Evolutionary conservation across 2,113 vertebrate genomes (phyloP).

Genomic region (Laterallus jamaicensis): DNA sequence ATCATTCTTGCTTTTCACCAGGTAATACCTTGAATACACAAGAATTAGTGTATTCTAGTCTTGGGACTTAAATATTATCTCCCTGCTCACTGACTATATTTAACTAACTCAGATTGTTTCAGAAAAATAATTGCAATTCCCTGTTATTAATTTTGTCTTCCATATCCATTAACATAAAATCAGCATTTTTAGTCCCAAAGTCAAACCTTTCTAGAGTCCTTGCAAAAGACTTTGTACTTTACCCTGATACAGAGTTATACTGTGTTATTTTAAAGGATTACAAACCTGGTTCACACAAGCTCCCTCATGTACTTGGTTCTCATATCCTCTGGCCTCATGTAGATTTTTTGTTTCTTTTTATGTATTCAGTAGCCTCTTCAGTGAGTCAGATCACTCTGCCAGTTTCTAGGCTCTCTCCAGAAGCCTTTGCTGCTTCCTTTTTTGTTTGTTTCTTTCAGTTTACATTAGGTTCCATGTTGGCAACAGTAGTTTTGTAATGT

Average conservation of each 20-base stretch:
- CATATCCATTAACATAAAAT: not conserved
- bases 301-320: not conserved
- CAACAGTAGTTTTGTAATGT: not conserved
- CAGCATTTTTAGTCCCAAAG: not conserved
- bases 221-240: not conserved
- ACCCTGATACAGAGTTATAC: not conserved
- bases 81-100: not conserved
- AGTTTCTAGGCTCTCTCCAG: not conserved
- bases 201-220: not conserved
- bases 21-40: conserved; percentile 40
- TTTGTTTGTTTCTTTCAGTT: not conserved
- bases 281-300: not conserved
- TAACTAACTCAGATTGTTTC: not conserved
- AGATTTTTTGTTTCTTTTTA: not conserved
- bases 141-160: not conserved
- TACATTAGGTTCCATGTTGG: not conserved
- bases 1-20: not conserved
- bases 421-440: not conserved
- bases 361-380: not conserved
- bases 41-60: not conserved
- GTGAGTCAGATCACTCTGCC: rapidly evolving
- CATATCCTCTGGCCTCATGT: not conserved
- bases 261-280: not conserved
- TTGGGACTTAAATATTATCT: conserved; percentile 6
- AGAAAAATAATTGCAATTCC: conserved; percentile 20